Base-by-base conservation (phyloP, 1,140 invertebrate species). In the Halesus radiatus region DNA sequence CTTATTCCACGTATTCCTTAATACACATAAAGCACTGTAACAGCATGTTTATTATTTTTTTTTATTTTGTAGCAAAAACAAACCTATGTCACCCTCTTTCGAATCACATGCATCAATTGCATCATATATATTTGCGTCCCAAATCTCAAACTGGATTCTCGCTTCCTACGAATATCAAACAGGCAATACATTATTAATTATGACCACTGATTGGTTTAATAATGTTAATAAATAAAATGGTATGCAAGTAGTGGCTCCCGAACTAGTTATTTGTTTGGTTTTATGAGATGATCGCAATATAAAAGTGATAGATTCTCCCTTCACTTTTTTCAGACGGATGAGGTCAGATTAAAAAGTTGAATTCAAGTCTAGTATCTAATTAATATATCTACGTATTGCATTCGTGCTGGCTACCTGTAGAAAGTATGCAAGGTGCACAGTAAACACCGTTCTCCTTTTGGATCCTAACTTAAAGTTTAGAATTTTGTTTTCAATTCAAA, bases 311-410 rank as follows among this genome's bases (percentile, higher is more conserved):
- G 64, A 50, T 45, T 8, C 18, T 20, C 20, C 64, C 29, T 68
- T 68, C 64, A 45, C 64, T 68, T 68, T 22, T 37, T n/a, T 8
- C n/a, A 45, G n/a, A 37, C 29, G 18, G 64, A 68, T 32, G 64
- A 68, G 64, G 64, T 68, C 64, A 68, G 32, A 68, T 68, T 68
- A 37, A 68, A 68, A 68, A 68, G 64, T 68, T 64, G 60, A 26
- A 64, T 23, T 64, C 53, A 1, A 54, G 53, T 54, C 52, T 7
- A 53, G 13, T 53, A 53, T 53, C n/a, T 53, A 54, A n/a, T 7
- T 4, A 54, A n/a, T n/a, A 29, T 29, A n/a, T 29, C 4, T 15
- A n/a, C 18, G 16, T 54, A 3, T 16, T n/a, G 53, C 53, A 54
- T 54, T 54, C 18, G 53, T n/a, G 16, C n/a, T 20, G 4, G 18